Percentiles rank a stretch among this genome's conserved stretches.
Evolutionary conservation across 1,140 invertebrate genomes (phyloP).

Genomic region (Dysdera silvatica): DNA sequence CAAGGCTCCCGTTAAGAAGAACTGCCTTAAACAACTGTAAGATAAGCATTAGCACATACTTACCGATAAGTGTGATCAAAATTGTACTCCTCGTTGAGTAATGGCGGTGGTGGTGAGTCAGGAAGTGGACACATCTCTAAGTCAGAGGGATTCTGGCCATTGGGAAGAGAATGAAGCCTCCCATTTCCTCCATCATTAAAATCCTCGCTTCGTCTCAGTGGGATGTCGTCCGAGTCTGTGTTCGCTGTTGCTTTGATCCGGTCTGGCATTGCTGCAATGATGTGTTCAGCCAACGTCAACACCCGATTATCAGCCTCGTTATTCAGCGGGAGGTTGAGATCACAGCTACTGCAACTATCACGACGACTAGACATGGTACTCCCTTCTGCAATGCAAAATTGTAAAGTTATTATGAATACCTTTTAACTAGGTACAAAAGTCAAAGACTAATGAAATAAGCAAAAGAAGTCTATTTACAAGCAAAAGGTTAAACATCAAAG

Average conservation of each 20-base stretch:
- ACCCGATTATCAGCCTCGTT: constrained; percentile 60
- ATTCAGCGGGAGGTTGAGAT: constrained; percentile 33
- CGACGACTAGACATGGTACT: constrained; percentile 29
- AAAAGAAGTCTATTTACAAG: not conserved
- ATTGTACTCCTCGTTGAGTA: constrained; percentile 55
- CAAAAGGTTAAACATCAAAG: not conserved
- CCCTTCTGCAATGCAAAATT: constrained; percentile 14
- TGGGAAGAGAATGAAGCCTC: not conserved
- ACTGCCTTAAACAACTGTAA: not conserved
- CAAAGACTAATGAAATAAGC: too few species aligned
- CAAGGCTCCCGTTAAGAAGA: not conserved
- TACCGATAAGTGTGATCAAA: constrained; percentile 71
- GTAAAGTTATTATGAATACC: not conserved
- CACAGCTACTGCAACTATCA: constrained; percentile 36
- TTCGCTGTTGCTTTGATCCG: constrained; percentile 69
- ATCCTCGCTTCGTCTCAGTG: constrained; percentile 10
- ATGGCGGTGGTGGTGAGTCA: constrained; percentile 25
- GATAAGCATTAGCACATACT: not conserved
- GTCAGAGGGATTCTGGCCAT: constrained; percentile 12
- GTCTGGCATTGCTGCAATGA: constrained; percentile 94
- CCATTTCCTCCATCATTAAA: constrained; percentile 8
- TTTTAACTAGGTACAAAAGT: too few species aligned
- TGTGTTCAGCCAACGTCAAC: constrained; percentile 89
- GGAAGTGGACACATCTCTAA: constrained; percentile 27
- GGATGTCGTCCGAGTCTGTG: constrained; percentile 13